Evolutionary conservation across 2,888 invertebrate genomes (phyloP), one percentile per base, ranked within the genome.

Genomic region (Orthosia gothica): DNA sequence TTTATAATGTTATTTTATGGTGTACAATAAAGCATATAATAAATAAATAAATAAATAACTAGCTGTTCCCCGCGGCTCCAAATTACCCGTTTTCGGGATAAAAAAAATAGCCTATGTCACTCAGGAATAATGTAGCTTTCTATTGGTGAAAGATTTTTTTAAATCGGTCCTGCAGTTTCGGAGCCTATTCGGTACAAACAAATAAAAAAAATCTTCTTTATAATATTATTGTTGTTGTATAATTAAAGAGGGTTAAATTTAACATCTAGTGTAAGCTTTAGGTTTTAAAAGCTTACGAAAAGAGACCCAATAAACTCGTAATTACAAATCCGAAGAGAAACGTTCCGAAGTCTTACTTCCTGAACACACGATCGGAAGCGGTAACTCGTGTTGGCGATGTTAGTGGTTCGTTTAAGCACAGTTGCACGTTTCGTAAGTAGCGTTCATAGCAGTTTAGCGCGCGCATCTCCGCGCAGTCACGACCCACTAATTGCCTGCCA

Each of bases 401-500:
- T 73, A 66, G 74, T 76, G 74, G 66, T 71, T 66, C 67, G 70
- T 69, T 72, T 77, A 82, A 84, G 76, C 72, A 78, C 81, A 76
- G 80, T 77, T 84, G 86, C 85, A 82, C 78, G 84, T 81, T 84
- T 75, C 72, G 71, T 79, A 70, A 79, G 80, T 73, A 83, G 78
- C 81, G 76, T 77, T 83, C 81, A 82, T 86, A 85, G 81, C 83
- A 88, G 77, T 88, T 87, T 86, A 87, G 88, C 89, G 88, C 88
- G 90, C 89, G 87, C 91, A 92, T 92, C 92, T 86, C 87, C 90
- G 80, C 83, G 86, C 83, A 92, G 92, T 94, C 94, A 94, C 94
- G 95, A 94, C 89, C 90, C 83, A 91, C 94, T 95, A 95, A 95
- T 96, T 96, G 94, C 91, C 79, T 96, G 94, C 91, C 79, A 54